These are phyloP conservation scores for Drosophila ambigua DNA, from an alignment of 1,140 invertebrate genomes.

Conservation along the genomic window DNA sequence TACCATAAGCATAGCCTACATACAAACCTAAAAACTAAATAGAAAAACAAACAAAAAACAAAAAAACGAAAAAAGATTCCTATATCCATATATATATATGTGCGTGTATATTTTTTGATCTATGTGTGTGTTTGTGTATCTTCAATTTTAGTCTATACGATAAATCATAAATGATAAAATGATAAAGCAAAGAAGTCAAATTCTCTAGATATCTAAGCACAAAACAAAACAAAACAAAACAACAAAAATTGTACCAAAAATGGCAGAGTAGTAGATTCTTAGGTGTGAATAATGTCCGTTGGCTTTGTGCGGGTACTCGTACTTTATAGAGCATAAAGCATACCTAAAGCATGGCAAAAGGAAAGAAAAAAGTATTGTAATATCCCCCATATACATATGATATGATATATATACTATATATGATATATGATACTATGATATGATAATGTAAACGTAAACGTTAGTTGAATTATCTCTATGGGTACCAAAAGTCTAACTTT, in stretches of 20 bases:
- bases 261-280: constrained; percentile 47
- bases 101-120: constrained; percentile 53
- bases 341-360: constrained; percentile 9
- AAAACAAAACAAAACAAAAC: constrained; percentile 22
- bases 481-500: constrained; percentile 72
- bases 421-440: no score
- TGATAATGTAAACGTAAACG: constrained; percentile 14
- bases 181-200: constrained; percentile 77
- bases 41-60: constrained; percentile 48
- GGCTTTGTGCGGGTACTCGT: background rate
- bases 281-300: no score
- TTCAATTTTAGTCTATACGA: constrained; percentile 66
- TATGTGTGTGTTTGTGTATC: constrained; percentile 55
- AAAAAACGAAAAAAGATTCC: constrained; percentile 77
- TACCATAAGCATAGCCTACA: constrained; percentile 58
- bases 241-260: constrained; percentile 69
- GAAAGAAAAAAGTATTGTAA: constrained; percentile 63
- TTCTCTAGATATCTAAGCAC: constrained; percentile 71
- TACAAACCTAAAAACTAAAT: no score
- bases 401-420: constrained; percentile 1
- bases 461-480: constrained; percentile 66
- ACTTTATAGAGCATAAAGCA: constrained; percentile 24
- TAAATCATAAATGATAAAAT: constrained; percentile 32
- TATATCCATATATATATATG: constrained; percentile 63
- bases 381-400: constrained; percentile 36